Percentiles rank a stretch among this genome's conserved stretches.
phyloP scores from a whole-genome alignment of 1,140 invertebrate species.

The Drosophila malerkotliana region DNA sequence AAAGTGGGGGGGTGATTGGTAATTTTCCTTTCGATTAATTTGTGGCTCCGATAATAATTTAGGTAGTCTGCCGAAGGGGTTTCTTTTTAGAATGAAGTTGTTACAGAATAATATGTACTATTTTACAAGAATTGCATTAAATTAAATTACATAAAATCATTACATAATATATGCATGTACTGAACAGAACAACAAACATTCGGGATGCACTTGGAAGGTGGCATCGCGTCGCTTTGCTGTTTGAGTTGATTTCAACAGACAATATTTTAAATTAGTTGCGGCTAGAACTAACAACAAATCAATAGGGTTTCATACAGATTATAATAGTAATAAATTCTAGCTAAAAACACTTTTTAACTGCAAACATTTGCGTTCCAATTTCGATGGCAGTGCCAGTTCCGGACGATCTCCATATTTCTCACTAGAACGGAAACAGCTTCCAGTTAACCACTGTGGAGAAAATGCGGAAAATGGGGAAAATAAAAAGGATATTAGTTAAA shows the following conservation, averaged over 20 bases:
- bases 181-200: slow-evolving; percentile 36
- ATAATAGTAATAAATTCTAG: slow-evolving; percentile 81
- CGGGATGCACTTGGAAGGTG: slow-evolving; percentile 1
- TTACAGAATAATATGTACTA: slow-evolving; percentile 62
- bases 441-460: slow-evolving; percentile 78
- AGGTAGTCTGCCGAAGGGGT: slow-evolving; percentile 40
- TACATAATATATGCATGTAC: slow-evolving; percentile 63
- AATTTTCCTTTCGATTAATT: slow-evolving; percentile 58
- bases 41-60: slow-evolving; percentile 45
- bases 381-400: slow-evolving; percentile 76
- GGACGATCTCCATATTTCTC: slow-evolving; percentile 55
- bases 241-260: slow-evolving; percentile 50
- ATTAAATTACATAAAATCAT: slow-evolving; percentile 59
- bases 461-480: slow-evolving; percentile 13
- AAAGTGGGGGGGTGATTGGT: slow-evolving; percentile 66
- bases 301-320: slow-evolving; percentile 65
- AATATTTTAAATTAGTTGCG: slow-evolving; percentile 66
- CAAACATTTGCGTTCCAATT: slow-evolving; percentile 69
- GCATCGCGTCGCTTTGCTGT: slow-evolving; percentile 17
- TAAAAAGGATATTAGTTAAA: slow-evolving; percentile 39
- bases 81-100: slow-evolving; percentile 53
- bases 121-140: slow-evolving; percentile 61
- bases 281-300: slow-evolving; percentile 78
- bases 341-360: slow-evolving; percentile 78
- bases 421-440: slow-evolving; percentile 83